Conservation (phyloP, 1,140 invertebrate genomes). For the Himalopsyche phryganea region DNA sequence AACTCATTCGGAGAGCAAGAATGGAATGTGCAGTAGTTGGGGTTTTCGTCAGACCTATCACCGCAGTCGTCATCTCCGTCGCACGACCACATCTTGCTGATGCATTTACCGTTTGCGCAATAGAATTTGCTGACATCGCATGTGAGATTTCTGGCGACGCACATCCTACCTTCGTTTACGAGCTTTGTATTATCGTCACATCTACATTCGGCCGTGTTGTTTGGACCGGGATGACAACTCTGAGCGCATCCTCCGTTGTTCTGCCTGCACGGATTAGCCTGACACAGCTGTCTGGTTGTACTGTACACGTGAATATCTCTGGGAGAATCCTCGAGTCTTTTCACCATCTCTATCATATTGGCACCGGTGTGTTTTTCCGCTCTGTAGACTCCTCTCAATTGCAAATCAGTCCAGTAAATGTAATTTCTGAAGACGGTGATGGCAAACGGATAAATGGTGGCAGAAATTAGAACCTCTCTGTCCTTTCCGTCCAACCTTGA, state of each 20-base stretch:
- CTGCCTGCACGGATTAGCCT: slow-evolving; percentile 79
- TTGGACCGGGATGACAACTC: slow-evolving; percentile 85
- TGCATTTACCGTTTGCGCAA: slow-evolving; percentile 92
- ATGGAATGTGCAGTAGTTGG: slow-evolving; percentile 89
- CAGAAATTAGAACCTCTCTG: slow-evolving; percentile 73
- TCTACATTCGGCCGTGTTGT: slow-evolving; percentile 80
- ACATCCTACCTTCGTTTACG: slow-evolving; percentile 91
- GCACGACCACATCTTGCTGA: slow-evolving; percentile 93
- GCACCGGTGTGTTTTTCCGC: slow-evolving; percentile 97
- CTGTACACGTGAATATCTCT: slow-evolving; percentile 90
- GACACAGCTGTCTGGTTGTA: slow-evolving; percentile 73
- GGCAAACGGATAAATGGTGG: slow-evolving; percentile 95
- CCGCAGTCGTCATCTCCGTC: slow-evolving; percentile 94
- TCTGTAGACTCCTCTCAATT: slow-evolving; percentile 88
- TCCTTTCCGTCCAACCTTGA: slow-evolving; percentile 82
- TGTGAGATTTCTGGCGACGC: slow-evolving; percentile 80
- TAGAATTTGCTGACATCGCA: slow-evolving; percentile 89
- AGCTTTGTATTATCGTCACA: slow-evolving; percentile 83
- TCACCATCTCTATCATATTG: slow-evolving; percentile 91
- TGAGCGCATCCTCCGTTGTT: slow-evolving; percentile 96
- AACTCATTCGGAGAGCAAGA: slow-evolving; percentile 91
- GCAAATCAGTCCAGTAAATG: slow-evolving; percentile 98
- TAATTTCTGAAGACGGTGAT: slow-evolving; percentile 88
- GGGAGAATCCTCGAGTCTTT: slow-evolving; percentile 84
- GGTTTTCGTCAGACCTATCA: slow-evolving; percentile 91